phyloP scores from a whole-genome alignment of 2,113 vertebrate genomes.

The Albula goreensis region DNA sequence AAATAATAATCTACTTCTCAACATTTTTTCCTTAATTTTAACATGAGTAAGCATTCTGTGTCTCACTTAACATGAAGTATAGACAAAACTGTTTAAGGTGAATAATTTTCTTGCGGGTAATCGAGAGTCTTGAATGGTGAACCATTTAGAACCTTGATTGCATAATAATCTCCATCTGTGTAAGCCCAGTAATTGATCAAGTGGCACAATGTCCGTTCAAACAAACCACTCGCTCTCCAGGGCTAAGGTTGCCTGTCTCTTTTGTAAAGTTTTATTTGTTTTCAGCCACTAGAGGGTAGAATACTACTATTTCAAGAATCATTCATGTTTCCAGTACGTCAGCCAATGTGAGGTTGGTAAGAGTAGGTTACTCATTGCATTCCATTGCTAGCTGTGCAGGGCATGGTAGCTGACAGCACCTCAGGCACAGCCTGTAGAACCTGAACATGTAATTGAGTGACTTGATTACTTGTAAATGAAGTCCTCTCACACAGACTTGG shows the following conservation, averaged over 20 bases:
- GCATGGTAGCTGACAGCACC: not conserved
- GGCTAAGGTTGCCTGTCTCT: not conserved
- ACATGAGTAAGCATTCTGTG: not conserved
- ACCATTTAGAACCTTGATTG: not conserved
- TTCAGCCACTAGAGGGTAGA: conserved; percentile 17
- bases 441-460: not conserved
- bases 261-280: not conserved
- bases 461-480: too few species aligned
- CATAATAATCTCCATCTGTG: not conserved
- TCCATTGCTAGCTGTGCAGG: not conserved
- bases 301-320: not conserved
- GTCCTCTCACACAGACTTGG: too few species aligned
- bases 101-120: not conserved
- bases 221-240: too few species aligned
- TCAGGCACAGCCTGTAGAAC: not conserved
- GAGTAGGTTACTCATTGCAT: not conserved
- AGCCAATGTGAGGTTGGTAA: not conserved
- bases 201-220: too few species aligned
- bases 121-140: not conserved
- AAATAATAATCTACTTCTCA: too few species aligned
- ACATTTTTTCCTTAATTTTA: not conserved
- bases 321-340: not conserved
- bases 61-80: not conserved
- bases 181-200: too few species aligned
- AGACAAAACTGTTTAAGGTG: not conserved